Conservation (phyloP, 2,888 invertebrate species). For the Agrilus mali region DNA sequence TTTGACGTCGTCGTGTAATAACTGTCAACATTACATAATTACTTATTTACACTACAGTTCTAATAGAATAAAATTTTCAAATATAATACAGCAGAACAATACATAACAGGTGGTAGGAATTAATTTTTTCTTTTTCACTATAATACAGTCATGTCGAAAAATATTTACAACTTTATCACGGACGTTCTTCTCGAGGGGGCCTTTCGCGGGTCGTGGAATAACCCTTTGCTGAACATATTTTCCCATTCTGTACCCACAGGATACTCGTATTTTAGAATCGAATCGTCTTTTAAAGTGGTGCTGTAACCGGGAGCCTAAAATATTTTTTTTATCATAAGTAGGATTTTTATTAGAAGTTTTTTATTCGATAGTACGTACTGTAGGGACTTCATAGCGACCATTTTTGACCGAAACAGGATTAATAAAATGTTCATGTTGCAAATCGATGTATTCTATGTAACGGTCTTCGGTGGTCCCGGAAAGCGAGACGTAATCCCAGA, state of each 20-base stretch:
- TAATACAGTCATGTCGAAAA: too few species aligned
- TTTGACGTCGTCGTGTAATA: too few species aligned
- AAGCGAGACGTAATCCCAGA: constrained; percentile 72
- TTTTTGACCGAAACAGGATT: constrained; percentile 56
- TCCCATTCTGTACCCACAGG: constrained; percentile 70
- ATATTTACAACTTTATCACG: too few species aligned
- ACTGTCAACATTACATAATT: too few species aligned
- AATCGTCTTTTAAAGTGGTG: constrained; percentile 58
- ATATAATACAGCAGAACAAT: too few species aligned
- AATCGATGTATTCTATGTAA: constrained; percentile 77
- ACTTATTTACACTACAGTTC: too few species aligned
- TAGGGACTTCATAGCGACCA: constrained; percentile 65
- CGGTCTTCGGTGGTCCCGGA: constrained; percentile 59
- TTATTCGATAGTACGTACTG: too few species aligned
- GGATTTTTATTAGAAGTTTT: too few species aligned
- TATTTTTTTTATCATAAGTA: constrained; percentile 17
- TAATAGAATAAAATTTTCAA: too few species aligned
- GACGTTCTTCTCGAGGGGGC: too few species aligned
- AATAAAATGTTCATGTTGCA: constrained; percentile 80
- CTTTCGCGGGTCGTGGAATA: constrained; percentile 39
- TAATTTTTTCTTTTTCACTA: too few species aligned
- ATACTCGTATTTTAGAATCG: constrained; percentile 57
- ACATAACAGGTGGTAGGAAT: too few species aligned
- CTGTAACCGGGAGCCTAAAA: constrained; percentile 65
- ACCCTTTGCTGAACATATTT: constrained; percentile 46